Evolutionary conservation across 2,888 invertebrate genomes (phyloP).

Genomic region (Tinea semifulvella): DNA sequence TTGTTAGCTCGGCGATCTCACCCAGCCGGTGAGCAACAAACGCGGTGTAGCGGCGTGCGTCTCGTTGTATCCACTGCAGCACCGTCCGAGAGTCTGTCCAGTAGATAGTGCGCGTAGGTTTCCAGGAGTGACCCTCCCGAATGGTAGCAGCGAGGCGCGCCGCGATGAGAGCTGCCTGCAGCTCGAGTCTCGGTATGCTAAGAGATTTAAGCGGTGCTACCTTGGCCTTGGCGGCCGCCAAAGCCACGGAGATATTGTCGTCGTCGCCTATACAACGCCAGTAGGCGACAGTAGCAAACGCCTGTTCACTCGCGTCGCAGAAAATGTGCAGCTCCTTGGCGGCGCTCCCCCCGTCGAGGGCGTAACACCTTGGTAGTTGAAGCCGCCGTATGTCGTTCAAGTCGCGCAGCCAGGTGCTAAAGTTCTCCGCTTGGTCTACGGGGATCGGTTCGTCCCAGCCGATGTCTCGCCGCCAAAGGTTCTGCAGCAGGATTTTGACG

Average conservation of each 20-base stretch:
- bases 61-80: too few relatives aligned
- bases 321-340: constrained; percentile 7
- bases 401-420: neutral
- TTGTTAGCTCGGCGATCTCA: too few relatives aligned
- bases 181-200: constrained; percentile 4
- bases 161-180: constrained; percentile 18
- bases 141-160: constrained; percentile 13
- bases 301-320: neutral
- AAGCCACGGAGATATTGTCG: too few relatives aligned
- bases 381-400: neutral
- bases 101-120: too few relatives aligned
- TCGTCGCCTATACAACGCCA: neutral
- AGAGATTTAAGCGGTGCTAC: constrained; percentile 4
- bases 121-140: too few relatives aligned
- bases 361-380: neutral
- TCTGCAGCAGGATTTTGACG: constrained; percentile 9
- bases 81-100: too few relatives aligned
- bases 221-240: neutral
- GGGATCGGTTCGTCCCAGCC: constrained; percentile 7
- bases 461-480: neutral
- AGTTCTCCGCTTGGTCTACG: neutral
- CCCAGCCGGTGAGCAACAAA: too few relatives aligned
- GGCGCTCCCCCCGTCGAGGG: too few relatives aligned
- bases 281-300: constrained; percentile 9
- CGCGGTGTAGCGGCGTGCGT: too few relatives aligned